Evolutionary conservation across 2,797 vertebrate genomes (phyloP).

Genomic region (Sarcophilus harrisii): DNA sequence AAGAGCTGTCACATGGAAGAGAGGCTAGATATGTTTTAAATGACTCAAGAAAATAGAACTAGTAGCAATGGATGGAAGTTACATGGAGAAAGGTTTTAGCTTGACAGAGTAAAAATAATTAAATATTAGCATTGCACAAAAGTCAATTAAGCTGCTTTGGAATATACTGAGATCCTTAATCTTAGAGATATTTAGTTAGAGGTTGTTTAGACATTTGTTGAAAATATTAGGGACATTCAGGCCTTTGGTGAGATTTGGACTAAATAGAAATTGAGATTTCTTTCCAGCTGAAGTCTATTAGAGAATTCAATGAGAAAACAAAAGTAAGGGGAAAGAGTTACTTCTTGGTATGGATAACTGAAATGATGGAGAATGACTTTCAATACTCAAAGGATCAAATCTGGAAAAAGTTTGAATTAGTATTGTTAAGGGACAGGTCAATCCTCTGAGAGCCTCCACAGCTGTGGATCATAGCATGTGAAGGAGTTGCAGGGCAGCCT

Average conservation of each 20-base stretch:
- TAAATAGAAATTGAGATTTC: neutral
- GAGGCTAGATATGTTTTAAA: neutral
- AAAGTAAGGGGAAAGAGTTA: neutral
- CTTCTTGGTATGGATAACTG: neutral
- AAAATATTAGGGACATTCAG: neutral
- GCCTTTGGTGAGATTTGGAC: neutral
- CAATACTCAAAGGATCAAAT: neutral
- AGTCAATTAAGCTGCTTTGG: neutral
- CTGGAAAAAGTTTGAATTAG: neutral
- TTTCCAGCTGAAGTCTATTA: neutral
- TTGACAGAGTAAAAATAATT: neutral
- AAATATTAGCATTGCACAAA: neutral
- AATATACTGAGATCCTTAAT: neutral
- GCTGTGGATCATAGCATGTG: too few species aligned
- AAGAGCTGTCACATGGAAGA: neutral
- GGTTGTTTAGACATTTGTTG: neutral
- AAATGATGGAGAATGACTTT: neutral
- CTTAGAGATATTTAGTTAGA: neutral
- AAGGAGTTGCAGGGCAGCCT: too few species aligned
- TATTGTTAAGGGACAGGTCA: neutral
- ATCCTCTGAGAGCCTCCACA: too few species aligned
- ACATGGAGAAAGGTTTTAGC: neutral
- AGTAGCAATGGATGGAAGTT: neutral
- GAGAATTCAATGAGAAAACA: neutral
- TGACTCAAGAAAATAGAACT: neutral